Conservation (phyloP, 2,888 invertebrate genomes). For the Thymelicus acteon region DNA sequence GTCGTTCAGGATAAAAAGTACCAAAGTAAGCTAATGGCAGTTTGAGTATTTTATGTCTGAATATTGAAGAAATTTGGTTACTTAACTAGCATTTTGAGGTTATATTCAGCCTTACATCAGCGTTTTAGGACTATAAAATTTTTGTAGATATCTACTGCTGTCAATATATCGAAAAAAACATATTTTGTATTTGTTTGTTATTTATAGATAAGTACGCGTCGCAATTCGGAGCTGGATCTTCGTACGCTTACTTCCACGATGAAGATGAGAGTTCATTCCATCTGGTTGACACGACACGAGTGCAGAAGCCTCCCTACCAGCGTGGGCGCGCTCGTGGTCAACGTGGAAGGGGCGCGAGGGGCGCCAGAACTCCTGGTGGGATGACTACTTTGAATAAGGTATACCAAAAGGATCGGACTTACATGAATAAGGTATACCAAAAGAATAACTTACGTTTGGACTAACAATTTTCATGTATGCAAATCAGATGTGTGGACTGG, state of each 20-base stretch:
- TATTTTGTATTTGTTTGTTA: background rate
- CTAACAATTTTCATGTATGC: too few species aligned
- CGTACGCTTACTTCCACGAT: constrained; percentile 99
- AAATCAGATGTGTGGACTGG: too few species aligned
- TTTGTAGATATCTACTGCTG: too few species aligned
- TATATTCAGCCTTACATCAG: constrained; percentile 29
- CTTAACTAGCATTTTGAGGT: constrained; percentile 41
- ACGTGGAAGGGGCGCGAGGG: constrained; percentile 89
- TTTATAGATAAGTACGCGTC: constrained; percentile 93
- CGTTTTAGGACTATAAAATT: too few species aligned
- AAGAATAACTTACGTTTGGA: too few species aligned
- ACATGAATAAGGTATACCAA: too few species aligned
- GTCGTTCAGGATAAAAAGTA: constrained; percentile 97
- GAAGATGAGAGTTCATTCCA: constrained; percentile 99
- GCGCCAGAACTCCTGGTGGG: constrained; percentile 87
- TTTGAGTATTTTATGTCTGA: background rate
- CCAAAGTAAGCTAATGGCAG: constrained; percentile 87
- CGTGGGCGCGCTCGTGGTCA: constrained; percentile 94
- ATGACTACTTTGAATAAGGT: constrained; percentile 95
- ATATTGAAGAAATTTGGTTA: background rate
- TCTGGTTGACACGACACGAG: constrained; percentile 96
- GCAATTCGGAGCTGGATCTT: constrained; percentile 96
- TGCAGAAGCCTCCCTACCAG: constrained; percentile 96
- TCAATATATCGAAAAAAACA: too few species aligned
- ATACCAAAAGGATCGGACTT: constrained; percentile 19